Conservation (phyloP, 1,140 invertebrate genomes). For the Ostrea denselamellosa region DNA sequence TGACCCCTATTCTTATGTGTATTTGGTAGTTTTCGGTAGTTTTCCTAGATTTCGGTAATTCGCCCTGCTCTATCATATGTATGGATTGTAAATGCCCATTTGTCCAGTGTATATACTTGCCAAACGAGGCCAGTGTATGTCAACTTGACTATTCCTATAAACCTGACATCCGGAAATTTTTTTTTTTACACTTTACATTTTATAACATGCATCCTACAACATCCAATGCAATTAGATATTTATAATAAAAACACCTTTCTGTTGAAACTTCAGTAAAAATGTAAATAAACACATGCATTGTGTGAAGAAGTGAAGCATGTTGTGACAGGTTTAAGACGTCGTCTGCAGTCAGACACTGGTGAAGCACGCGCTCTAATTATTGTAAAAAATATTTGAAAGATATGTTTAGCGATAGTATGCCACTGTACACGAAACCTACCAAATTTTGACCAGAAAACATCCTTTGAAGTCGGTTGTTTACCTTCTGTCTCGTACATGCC, state of each 20-base stretch:
- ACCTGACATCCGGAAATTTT: background rate
- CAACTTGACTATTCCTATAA: too few species aligned
- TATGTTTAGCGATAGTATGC: background rate
- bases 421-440: background rate
- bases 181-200: background rate
- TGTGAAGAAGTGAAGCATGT: background rate
- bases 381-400: background rate
- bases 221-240: too few species aligned
- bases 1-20: too few species aligned
- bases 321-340: background rate
- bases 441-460: slow-evolving; percentile 17
- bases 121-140: background rate
- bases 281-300: too few species aligned
- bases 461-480: background rate
- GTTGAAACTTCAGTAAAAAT: background rate
- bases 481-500: slow-evolving; percentile 15
- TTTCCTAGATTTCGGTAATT: too few species aligned
- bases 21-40: too few species aligned
- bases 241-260: too few species aligned
- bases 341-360: background rate
- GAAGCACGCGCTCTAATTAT: background rate
- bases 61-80: too few species aligned
- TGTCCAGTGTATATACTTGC: too few species aligned
- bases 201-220: background rate
- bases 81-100: too few species aligned